phyloP scores from a whole-genome alignment of 2,113 vertebrate genomes.

The Cinclus mexicanus region DNA sequence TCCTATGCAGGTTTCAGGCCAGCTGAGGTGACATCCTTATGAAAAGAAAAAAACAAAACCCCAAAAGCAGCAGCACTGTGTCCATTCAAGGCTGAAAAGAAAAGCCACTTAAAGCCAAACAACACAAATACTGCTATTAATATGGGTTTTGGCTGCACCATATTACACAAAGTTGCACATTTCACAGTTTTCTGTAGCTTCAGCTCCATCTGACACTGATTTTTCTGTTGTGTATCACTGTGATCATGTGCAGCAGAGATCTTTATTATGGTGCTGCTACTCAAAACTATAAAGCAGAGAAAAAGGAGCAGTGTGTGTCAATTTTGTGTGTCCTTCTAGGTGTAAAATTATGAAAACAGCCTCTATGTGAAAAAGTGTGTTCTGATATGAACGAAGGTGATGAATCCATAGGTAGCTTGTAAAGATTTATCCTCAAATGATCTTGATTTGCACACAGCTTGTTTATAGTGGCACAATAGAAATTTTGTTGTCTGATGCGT shows the following conservation, averaged over 20 bases:
- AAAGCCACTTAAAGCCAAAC: background rate
- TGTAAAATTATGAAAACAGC: background rate
- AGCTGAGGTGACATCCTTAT: background rate
- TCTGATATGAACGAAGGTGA: background rate
- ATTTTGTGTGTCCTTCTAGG: background rate
- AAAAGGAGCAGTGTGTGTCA: background rate
- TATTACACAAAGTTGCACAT: background rate
- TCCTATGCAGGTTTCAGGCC: background rate
- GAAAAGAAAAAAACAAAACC: background rate
- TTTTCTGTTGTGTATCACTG: background rate
- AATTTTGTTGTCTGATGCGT: background rate
- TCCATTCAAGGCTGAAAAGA: background rate
- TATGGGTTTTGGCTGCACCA: background rate
- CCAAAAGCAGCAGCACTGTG: background rate
- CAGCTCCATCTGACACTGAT: background rate
- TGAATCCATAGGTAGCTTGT: background rate
- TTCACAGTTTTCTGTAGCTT: background rate
- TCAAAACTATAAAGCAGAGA: background rate
- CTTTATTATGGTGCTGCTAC: background rate
- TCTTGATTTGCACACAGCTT: background rate
- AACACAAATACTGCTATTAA: background rate
- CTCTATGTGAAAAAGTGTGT: background rate
- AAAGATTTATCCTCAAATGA: background rate
- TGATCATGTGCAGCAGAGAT: background rate
- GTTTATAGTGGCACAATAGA: background rate